Conservation (phyloP, 1,140 invertebrate genomes). For the Zophobas atratus region DNA sequence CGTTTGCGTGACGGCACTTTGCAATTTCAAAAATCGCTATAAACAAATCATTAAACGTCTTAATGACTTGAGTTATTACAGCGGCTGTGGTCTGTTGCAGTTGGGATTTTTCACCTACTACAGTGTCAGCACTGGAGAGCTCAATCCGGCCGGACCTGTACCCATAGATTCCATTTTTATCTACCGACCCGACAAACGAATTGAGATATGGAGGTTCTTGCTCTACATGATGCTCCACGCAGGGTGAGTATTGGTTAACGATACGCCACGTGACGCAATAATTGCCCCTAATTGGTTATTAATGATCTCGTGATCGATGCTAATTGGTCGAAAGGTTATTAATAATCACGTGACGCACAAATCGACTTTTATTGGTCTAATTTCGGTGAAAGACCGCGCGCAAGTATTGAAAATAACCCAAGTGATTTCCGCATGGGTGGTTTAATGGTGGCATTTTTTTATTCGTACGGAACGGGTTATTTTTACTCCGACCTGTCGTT, state of each 20-base stretch:
- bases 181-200: conserved; percentile 92
- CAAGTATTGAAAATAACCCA: conserved; percentile 5
- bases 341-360: too few species aligned
- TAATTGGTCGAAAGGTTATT: too few species aligned
- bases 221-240: conserved; percentile 97
- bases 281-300: not conserved
- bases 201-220: conserved; percentile 94
- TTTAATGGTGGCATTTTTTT: conserved; percentile 7
- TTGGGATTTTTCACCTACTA: conserved; percentile 95
- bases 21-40: not conserved
- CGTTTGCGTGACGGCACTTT: not conserved
- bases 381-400: not conserved
- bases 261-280: not conserved
- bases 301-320: too few species aligned
- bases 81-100: conserved; percentile 75
- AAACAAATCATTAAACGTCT: conserved; percentile 19
- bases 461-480: not conserved
- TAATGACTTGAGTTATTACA: conserved; percentile 5
- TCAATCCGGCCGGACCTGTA: conserved; percentile 90
- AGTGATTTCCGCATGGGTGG: conserved; percentile 3
- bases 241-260: conserved; percentile 75
- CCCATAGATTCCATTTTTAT: conserved; percentile 95
- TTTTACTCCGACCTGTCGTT: not conserved
- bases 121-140: conserved; percentile 83
- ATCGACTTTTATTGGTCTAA: not conserved